Evolutionary conservation across 2,888 invertebrate species (phyloP).

Genomic region (Zelleria hepariella): DNA sequence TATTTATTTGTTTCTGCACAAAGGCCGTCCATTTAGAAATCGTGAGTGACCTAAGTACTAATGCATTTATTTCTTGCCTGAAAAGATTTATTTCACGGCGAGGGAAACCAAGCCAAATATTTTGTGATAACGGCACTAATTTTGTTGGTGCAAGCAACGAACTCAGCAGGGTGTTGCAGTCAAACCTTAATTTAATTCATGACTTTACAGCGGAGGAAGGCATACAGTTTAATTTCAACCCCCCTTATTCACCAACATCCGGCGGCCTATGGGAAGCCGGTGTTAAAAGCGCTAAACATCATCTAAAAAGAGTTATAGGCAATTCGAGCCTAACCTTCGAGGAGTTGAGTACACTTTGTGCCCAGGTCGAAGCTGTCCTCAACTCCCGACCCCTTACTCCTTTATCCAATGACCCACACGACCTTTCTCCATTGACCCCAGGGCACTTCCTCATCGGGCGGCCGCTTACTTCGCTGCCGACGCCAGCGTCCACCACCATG

Average conservation of each 20-base stretch:
- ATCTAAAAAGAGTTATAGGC: constrained; percentile 11
- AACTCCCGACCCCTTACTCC: constrained; percentile 23
- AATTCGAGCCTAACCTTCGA: constrained; percentile 13
- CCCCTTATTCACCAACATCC: constrained; percentile 13
- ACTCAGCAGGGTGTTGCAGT: neutral
- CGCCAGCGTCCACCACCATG: neutral
- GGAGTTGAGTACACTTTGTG: constrained; percentile 14
- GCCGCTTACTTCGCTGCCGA: constrained; percentile 13
- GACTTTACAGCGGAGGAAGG: neutral
- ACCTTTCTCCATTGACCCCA: constrained; percentile 17
- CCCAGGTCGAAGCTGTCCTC: constrained; percentile 19
- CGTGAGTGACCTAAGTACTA: constrained; percentile 4
- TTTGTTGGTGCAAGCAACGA: constrained; percentile 3
- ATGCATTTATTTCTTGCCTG: constrained; percentile 8
- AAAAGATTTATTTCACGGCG: neutral
- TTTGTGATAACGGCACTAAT: constrained; percentile 1
- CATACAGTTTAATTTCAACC: constrained; percentile 13
- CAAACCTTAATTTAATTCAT: neutral
- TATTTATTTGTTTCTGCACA: constrained; percentile 8
- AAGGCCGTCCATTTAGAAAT: constrained; percentile 13
- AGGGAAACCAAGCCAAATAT: neutral
- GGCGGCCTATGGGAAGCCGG: constrained; percentile 14
- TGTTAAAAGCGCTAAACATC: constrained; percentile 11
- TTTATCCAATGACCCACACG: constrained; percentile 18
- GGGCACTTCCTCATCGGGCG: constrained; percentile 26